A percentile compares a stretch with the other conserved stretches of the same genome.
These are phyloP conservation scores for Herpailurus yagouaroundi DNA, from an alignment of 2,113 vertebrate species.

Conservation along the genomic window DNA sequence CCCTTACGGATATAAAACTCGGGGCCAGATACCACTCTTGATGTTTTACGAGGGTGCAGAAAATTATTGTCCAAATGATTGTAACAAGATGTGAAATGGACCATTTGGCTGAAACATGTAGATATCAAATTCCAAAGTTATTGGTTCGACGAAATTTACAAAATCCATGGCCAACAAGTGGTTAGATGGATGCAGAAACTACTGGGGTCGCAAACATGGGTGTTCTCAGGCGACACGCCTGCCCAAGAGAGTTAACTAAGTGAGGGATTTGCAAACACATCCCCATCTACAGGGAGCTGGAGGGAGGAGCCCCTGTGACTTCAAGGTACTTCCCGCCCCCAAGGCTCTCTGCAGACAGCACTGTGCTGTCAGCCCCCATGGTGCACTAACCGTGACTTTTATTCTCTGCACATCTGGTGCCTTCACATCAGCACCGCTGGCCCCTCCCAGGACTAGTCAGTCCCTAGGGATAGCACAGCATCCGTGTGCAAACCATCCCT, in stretches of 20 bases:
- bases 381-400: not conserved
- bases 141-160: not conserved
- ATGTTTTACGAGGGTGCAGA: not conserved
- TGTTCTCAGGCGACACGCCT: not conserved
- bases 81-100: not conserved
- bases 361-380: not conserved
- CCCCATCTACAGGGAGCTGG: accelerated
- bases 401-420: not conserved
- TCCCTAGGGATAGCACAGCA: not conserved
- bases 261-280: not conserved
- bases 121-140: not conserved
- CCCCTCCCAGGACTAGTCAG: not conserved
- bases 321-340: not conserved
- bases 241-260: not conserved
- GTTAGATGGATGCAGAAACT: not conserved
- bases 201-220: too few species aligned
- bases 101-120: not conserved
- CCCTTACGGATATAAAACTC: not conserved
- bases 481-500: not conserved
- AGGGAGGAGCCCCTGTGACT: not conserved
- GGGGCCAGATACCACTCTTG: not conserved
- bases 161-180: not conserved
- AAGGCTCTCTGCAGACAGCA: not conserved
- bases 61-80: not conserved
- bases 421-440: not conserved